A percentile compares a stretch with the other conserved stretches of the same genome.
These are phyloP conservation scores for Zosterops japonicus DNA, from an alignment of 2,113 vertebrate species.

Conservation along the genomic window DNA sequence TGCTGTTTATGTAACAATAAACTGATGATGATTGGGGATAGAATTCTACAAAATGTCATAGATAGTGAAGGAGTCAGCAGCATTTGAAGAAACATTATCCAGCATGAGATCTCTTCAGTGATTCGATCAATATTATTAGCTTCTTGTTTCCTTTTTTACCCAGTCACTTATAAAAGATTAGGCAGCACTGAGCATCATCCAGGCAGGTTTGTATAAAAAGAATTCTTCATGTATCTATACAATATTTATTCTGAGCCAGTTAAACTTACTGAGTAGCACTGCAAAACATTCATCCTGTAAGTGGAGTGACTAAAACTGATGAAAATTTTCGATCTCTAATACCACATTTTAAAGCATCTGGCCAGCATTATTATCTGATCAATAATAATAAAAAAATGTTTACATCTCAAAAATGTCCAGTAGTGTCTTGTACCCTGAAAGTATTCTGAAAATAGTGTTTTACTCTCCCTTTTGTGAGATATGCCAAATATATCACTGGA, in stretches of 20 bases:
- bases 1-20: neutral
- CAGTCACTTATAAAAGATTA: neutral
- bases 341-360: neutral
- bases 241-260: neutral
- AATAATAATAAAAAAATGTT: neutral
- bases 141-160: neutral
- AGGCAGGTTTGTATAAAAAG: neutral
- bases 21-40: neutral
- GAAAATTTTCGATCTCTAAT: neutral
- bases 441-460: neutral
- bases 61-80: neutral
- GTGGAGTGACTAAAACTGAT: neutral
- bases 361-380: neutral
- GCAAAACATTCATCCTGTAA: neutral
- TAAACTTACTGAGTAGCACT: neutral
- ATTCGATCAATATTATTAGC: neutral
- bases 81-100: slow-evolving; percentile 23
- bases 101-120: neutral
- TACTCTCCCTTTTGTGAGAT: neutral
- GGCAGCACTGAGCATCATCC: neutral
- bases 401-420: neutral
- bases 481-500: neutral
- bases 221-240: neutral
- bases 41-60: neutral
- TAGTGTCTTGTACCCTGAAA: neutral